Conservation (phyloP, 2,113 vertebrate genomes). For the Urocitellus parryii region DNA sequence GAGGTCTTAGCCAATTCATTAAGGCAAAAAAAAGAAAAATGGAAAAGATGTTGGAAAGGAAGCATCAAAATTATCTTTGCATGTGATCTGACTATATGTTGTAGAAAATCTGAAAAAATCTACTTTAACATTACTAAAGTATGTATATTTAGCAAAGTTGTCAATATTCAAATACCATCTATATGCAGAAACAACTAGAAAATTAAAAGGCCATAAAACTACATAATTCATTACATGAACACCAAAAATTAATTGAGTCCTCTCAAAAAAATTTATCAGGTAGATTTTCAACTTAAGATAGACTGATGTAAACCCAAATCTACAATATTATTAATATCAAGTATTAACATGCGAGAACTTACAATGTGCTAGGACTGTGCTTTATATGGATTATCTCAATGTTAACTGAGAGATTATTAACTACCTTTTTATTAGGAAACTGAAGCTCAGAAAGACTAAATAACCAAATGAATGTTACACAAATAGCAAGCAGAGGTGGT, state of each 20-base stretch:
- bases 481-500: neutral
- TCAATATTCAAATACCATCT: neutral
- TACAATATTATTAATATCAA: neutral
- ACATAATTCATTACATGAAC: neutral
- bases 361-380: neutral
- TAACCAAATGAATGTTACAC: constrained; percentile 26
- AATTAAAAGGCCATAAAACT: neutral
- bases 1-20: neutral
- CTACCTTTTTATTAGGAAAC: constrained; percentile 5
- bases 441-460: constrained; percentile 6
- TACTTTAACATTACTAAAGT: neutral
- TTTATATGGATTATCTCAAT: neutral
- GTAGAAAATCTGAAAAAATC: neutral
- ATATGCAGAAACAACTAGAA: neutral
- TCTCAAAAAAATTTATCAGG: neutral
- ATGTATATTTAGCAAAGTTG: neutral
- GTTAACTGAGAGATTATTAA: neutral
- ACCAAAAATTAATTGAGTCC: neutral
- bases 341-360: neutral
- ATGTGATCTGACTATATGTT: constrained; percentile 1
- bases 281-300: neutral
- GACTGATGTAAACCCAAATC: neutral
- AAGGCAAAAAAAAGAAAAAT: neutral
- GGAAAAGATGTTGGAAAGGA: neutral
- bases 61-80: neutral